Evolutionary conservation across 1,140 invertebrate genomes (phyloP).

Genomic region (Brachionus rubens): DNA sequence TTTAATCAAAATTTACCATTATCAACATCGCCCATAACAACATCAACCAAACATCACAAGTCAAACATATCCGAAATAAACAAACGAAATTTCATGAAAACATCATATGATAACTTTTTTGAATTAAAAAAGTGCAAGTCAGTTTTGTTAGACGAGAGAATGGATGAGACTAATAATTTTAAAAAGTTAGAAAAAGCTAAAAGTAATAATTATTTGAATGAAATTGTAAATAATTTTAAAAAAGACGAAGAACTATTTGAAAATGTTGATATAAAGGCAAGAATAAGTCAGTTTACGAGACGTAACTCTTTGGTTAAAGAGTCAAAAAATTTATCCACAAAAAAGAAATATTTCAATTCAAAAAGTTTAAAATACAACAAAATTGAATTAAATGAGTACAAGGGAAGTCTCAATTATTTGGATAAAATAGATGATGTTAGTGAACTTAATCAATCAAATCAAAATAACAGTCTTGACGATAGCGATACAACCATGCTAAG

Average conservation of each 20-base stretch:
- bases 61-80: not conserved
- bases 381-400: not conserved
- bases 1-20: conserved; percentile 30
- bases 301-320: conserved; percentile 18
- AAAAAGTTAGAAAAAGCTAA: not conserved
- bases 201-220: conserved; percentile 17
- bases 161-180: not conserved
- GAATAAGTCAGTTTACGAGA: conserved; percentile 8
- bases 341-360: conserved; percentile 7
- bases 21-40: conserved; percentile 32
- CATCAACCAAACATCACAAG: conserved; percentile 6
- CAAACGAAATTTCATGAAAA: not conserved
- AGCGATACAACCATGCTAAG: not conserved
- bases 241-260: not conserved
- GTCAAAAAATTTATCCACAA: not conserved
- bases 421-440: conserved; percentile 16
- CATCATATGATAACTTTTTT: not conserved
- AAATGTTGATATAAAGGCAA: not conserved
- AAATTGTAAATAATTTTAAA: not conserved
- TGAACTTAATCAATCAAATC: not conserved
- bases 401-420: conserved; percentile 33
- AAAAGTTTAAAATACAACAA: not conserved
- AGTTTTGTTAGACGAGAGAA: conserved; percentile 1
- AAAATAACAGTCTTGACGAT: not conserved
- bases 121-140: conserved; percentile 30